Percentiles rank a stretch among this genome's conserved stretches.
These are phyloP conservation scores for Parasteatoda lunata DNA, from an alignment of 2,888 invertebrate genomes.

Conservation along the genomic window DNA sequence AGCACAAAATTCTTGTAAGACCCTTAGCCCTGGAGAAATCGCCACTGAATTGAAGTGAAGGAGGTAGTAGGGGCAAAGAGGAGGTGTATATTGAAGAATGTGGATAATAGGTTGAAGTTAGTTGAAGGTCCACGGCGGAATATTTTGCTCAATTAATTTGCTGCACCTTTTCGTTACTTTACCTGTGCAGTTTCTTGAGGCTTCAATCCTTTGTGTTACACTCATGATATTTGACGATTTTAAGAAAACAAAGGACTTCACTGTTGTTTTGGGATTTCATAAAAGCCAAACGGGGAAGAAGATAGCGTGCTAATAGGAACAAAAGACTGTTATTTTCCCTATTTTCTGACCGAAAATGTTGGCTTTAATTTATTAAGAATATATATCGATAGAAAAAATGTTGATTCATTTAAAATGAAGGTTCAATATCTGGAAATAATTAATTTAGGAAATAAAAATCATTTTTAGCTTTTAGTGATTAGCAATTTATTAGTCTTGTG, in stretches of 20 bases:
- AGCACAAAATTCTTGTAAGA: conserved; percentile 42
- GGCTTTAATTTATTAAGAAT: too few relatives aligned
- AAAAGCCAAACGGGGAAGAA: too few relatives aligned
- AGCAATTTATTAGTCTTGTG: too few relatives aligned
- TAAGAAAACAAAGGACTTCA: neutral
- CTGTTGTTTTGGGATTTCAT: too few relatives aligned
- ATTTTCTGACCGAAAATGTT: too few relatives aligned
- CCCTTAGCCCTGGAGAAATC: conserved; percentile 14
- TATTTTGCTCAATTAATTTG: conserved; percentile 49
- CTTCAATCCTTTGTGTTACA: neutral
- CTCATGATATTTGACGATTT: neutral
- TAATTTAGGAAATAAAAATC: too few relatives aligned
- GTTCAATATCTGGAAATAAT: too few relatives aligned
- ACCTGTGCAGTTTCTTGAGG: neutral
- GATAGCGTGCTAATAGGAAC: too few relatives aligned
- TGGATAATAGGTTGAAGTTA: conserved; percentile 15
- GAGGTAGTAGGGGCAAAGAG: conserved; percentile 6
- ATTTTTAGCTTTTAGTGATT: too few relatives aligned
- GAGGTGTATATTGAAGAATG: conserved; percentile 34
- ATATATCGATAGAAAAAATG: too few relatives aligned
- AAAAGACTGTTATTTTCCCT: too few relatives aligned
- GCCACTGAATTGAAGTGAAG: neutral
- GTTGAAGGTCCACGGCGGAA: conserved; percentile 10
- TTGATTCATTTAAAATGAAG: too few relatives aligned
- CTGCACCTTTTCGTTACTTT: conserved; percentile 21